These are phyloP conservation scores for Formica aserva DNA, from an alignment of 2,888 invertebrate genomes.

Conservation along the genomic window DNA sequence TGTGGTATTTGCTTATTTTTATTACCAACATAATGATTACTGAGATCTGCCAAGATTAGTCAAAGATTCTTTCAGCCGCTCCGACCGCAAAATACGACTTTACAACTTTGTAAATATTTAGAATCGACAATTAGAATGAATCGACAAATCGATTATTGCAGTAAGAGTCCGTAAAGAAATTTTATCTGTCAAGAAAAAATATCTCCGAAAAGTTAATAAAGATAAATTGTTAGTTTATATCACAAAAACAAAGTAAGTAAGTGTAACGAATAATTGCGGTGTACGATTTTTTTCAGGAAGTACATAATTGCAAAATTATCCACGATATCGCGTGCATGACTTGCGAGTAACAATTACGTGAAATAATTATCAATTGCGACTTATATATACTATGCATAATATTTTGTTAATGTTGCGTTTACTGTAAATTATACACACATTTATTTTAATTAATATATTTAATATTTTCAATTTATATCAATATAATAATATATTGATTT, in stretches of 20 bases:
- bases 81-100: slow-evolving; percentile 32
- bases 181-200: slow-evolving; percentile 9
- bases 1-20: slow-evolving; percentile 57
- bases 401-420: not conserved
- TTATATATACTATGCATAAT: not conserved
- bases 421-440: not conserved
- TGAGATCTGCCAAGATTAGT: slow-evolving; percentile 55
- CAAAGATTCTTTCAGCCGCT: slow-evolving; percentile 37
- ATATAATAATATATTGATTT: not conserved
- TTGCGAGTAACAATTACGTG: slow-evolving; percentile 12
- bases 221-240: not conserved
- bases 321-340: not conserved
- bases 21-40: slow-evolving; percentile 56
- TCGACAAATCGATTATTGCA: not conserved
- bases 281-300: not conserved
- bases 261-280: not conserved
- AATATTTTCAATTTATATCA: not conserved
- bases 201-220: slow-evolving; percentile 3
- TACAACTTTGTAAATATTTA: not conserved
- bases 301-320: slow-evolving; percentile 7
- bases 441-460: not conserved
- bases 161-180: slow-evolving; percentile 4
- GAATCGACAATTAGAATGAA: not conserved
- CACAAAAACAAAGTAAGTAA: not conserved
- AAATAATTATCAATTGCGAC: not conserved